phyloP scores from a whole-genome alignment of 1,140 invertebrate species.

The Nomia melanderi region DNA sequence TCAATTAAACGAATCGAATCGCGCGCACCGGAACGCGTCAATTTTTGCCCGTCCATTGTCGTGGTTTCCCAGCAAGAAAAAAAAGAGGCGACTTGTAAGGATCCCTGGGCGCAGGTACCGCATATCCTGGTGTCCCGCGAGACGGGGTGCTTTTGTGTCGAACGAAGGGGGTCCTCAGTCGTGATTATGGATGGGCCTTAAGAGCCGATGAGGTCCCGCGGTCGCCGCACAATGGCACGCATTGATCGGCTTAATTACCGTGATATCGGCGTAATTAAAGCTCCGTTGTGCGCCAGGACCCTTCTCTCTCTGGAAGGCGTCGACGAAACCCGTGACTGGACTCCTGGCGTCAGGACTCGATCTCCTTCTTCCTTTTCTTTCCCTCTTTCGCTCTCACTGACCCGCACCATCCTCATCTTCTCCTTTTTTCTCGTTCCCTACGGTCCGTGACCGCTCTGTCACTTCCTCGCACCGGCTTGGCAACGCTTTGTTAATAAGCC shows the following conservation, averaged over 20 bases:
- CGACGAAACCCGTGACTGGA: conserved; percentile 68
- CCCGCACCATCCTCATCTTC: conserved; percentile 8
- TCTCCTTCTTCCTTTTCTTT: conserved; percentile 10
- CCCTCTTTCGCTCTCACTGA: conserved; percentile 8
- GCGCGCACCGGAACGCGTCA: neutral
- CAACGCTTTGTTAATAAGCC: conserved; percentile 69
- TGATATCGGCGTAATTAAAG: conserved; percentile 80
- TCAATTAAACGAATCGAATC: conserved; percentile 30
- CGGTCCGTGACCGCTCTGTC: conserved; percentile 51
- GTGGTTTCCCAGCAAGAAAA: conserved; percentile 42
- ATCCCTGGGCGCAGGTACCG: conserved; percentile 15
- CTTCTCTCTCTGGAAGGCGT: conserved; percentile 65
- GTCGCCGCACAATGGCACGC: conserved; percentile 70
- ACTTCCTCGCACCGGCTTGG: conserved; percentile 56
- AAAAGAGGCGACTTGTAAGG: conserved; percentile 23
- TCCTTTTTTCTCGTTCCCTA: conserved; percentile 25
- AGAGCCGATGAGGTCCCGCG: conserved; percentile 57
- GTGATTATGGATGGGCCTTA: conserved; percentile 67
- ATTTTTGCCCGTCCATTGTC: conserved; percentile 35
- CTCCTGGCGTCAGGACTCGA: conserved; percentile 57
- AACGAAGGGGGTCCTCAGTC: conserved; percentile 63
- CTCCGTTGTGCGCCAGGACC: conserved; percentile 72
- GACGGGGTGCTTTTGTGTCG: conserved; percentile 68
- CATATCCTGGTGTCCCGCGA: conserved; percentile 39
- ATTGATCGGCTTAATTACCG: conserved; percentile 79